Evolutionary conservation across 2,113 vertebrate species (phyloP), one percentile per base, ranked within the genome.

Genomic region (Thunnus maccoyii): DNA sequence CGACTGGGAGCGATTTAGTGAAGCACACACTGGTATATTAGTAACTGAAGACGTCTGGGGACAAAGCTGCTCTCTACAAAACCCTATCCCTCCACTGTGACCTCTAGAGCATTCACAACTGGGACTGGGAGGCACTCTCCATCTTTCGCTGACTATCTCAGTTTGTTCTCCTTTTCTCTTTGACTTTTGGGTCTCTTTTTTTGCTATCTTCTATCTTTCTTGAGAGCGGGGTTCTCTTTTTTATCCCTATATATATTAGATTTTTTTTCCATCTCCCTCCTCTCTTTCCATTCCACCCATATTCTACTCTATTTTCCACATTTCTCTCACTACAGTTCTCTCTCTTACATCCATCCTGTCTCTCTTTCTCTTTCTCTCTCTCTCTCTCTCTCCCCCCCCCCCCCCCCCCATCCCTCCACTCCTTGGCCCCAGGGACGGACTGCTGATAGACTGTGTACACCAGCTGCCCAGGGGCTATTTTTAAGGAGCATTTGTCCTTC

Each of bases 401-500:
- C 44, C 9, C 48, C 3, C 18, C 51, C 57, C 51, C 71, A 68
- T 72, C 46, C 81, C 64, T 81, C 69, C 86, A 89, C 84, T 90
- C 84, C 81, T 87, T 91, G 90, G 93, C 93, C 91, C 93, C 91
- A 93, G 92, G 93, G 93, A 93, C 88, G 82, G 89, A 93, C 92
- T 94, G 93, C 92, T 94, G 93, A 94, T 94, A 94, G 93, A 94
- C 92, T 93, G 93, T 94, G 92, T 94, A 94, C 92, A 94, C 93
- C 91, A 94, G 94, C 92, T 93, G 91, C 91, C 89, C 91, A 92
- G 94, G 93, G 92, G 93, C 90, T 91, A 93, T 94, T 94, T 94
- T 95, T 94, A 95, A 95, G 94, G 93, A 94, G 94, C 93, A 95
- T 95, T 94, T 95, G 95, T 94, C 94, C 94, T 94, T 93, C 92